Base-by-base conservation (phyloP, 2,113 vertebrate species). In the Empidonax alnorum region DNA sequence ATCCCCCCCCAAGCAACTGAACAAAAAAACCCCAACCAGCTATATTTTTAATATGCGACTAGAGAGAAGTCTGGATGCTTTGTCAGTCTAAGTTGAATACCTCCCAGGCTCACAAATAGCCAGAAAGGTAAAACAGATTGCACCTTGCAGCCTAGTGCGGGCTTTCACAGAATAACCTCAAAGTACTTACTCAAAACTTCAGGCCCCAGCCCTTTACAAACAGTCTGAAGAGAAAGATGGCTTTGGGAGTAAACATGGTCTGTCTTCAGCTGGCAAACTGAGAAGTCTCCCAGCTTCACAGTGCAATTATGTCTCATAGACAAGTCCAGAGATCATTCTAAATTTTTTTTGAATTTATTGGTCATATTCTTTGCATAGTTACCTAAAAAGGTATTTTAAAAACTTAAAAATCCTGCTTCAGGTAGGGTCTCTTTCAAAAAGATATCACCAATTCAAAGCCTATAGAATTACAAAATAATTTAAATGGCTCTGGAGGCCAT, bases 251-350 rank as follows among this genome's bases (percentile, higher is more conserved):
- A 55, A 80, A 47, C 56, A 44, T 0, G 2, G 42, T 58, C 52
- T 72, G n/a, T 65, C 76, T 84, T 90, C 73, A 78, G 56, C 73
- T 69, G 31, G 7, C 35, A 90, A 75, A 39, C 61, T 80, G 63
- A 71, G 46, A 69, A 94, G 50, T 71, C 33, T 80, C 47, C 47
- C 19, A 24, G 33, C n/a, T 84, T 94, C 67, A 85, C 55, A 90
- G 25, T n/a, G 27, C 25, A 68, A 12, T 68, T 93, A 69, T 33
- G 90, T 84, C n/a, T 86, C 85, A 67, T 5, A 59, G 55, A 27
- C 23, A 33, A 67, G 24, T 22, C 19, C 19, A 69, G n/a, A 66
- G 30, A 39, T 44, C 10, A 10, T 44, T 90, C 37, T n/a, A 39
- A 78, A 44, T 42, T 81, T 50, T 39, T 55, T 66, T 80, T 15